Conservation (phyloP, 2,888 invertebrate genomes). For the Sipha maydis region DNA sequence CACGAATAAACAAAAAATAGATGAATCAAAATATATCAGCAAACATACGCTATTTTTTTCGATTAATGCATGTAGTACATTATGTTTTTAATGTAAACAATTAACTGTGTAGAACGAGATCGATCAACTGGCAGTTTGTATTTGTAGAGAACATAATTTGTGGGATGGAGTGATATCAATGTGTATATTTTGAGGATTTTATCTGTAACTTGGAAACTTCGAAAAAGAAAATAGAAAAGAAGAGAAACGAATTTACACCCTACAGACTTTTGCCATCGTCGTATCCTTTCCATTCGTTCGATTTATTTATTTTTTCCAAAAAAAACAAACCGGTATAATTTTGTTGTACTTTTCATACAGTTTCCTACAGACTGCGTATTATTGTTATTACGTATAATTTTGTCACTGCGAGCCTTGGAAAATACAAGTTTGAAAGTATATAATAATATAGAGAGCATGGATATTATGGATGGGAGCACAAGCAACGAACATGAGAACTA, state of each 20-base stretch:
- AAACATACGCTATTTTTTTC: background rate
- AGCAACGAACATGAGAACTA: background rate
- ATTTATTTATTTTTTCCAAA: background rate
- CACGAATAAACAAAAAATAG: background rate
- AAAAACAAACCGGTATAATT: background rate
- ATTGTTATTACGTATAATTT: no score
- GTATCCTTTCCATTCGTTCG: background rate
- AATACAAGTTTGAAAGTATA: background rate
- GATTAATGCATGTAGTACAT: background rate
- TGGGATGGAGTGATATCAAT: no score
- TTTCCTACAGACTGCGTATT: no score
- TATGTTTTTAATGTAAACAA: background rate
- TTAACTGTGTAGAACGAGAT: background rate
- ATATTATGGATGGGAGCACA: no score
- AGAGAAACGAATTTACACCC: background rate
- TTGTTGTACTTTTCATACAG: no score
- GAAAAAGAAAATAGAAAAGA: background rate
- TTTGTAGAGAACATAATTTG: background rate
- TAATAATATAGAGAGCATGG: no score
- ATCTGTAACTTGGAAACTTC: no score
- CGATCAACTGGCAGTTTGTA: background rate
- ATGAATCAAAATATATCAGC: background rate
- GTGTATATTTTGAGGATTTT: no score
- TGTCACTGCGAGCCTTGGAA: background rate
- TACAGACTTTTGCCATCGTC: background rate